phyloP scores from a whole-genome alignment of 2,113 vertebrate species.

The Uropsilus gracilis region DNA sequence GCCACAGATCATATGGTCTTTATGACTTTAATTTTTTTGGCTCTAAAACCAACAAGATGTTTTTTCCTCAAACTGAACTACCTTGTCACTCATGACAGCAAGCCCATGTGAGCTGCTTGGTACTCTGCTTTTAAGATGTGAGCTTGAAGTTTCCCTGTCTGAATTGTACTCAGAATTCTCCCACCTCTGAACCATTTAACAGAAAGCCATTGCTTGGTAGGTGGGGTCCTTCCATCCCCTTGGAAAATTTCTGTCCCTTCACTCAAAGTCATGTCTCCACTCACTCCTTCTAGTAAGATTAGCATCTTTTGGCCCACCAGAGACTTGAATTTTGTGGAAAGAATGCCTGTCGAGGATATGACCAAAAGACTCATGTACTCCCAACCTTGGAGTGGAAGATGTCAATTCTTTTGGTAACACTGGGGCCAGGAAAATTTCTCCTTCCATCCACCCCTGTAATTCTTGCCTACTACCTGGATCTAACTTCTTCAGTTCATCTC shows the following conservation, averaged over 20 bases:
- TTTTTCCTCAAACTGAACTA: neutral
- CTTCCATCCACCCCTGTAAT: neutral
- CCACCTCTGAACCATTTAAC: neutral
- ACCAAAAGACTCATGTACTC: neutral
- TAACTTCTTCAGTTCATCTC: neutral
- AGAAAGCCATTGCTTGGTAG: too few species aligned
- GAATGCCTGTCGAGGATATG: neutral
- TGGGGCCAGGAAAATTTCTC: neutral
- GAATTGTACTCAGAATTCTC: neutral
- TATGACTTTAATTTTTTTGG: neutral
- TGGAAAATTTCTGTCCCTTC: neutral
- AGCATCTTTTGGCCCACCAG: neutral
- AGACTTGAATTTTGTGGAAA: neutral
- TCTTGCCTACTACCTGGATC: neutral
- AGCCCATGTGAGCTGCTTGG: neutral
- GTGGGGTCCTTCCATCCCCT: accelerated
- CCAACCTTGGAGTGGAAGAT: neutral
- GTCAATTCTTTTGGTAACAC: neutral
- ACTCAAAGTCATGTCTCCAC: neutral
- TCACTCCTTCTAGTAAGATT: neutral
- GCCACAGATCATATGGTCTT: constrained; percentile 14
- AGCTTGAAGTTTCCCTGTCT: neutral
- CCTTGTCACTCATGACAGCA: neutral
- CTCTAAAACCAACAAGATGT: neutral
- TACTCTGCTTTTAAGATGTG: neutral